Percentiles rank a stretch among this genome's conserved stretches.
Conservation (phyloP, 2,113 vertebrate genomes). For the Capra hircus region DNA sequence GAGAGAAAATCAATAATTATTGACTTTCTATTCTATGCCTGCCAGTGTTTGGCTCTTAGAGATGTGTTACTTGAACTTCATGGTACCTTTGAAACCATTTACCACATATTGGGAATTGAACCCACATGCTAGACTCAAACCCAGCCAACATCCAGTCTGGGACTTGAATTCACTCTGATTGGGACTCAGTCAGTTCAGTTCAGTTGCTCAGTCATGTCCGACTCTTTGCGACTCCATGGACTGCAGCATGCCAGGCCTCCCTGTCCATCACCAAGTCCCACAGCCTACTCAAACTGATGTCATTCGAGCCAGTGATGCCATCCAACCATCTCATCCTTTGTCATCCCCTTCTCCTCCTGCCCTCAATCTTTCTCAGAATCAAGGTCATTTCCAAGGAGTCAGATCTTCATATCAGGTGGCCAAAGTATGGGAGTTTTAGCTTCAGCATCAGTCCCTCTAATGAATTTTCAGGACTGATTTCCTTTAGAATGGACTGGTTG, state of each 20-base stretch:
- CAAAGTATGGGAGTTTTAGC: neutral
- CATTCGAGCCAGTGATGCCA: neutral
- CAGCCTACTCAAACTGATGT: neutral
- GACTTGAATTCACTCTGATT: neutral
- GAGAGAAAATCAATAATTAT: neutral
- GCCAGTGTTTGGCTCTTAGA: neutral
- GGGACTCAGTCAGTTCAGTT: neutral
- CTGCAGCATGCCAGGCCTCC: neutral
- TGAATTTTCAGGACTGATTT: neutral
- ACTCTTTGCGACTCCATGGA: neutral
- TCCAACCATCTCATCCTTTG: neutral
- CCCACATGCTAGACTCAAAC: neutral
- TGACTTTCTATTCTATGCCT: neutral
- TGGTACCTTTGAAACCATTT: neutral
- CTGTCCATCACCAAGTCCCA: neutral
- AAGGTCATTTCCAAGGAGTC: neutral
- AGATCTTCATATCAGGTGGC: neutral
- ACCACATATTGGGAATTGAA: neutral
- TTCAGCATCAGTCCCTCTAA: neutral
- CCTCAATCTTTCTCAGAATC: neutral
- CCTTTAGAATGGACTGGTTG: neutral
- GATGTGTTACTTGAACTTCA: neutral
- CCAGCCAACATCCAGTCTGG: neutral
- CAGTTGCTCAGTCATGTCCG: fast-evolving
- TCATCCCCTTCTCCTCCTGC: neutral